Conservation (phyloP, 2,888 invertebrate genomes). For the Cryptocephalus moraei region DNA sequence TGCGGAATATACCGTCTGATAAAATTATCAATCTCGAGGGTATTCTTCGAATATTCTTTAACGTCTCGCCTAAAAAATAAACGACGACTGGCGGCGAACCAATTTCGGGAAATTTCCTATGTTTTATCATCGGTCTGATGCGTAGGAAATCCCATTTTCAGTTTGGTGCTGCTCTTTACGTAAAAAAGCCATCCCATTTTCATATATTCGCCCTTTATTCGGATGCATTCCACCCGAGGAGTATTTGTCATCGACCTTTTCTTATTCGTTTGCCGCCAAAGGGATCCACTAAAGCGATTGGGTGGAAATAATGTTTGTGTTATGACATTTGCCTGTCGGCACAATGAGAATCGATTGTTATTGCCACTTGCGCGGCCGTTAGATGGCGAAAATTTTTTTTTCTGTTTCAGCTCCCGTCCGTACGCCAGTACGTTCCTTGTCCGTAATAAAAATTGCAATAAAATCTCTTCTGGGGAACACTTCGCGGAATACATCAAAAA, state of each 20-base stretch:
- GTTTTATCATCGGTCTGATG: constrained; percentile 31
- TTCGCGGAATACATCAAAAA: no score
- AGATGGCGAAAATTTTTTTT: no score
- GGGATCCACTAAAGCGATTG: constrained; percentile 10
- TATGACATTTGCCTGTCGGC: constrained; percentile 6
- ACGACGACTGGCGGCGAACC: constrained; percentile 30
- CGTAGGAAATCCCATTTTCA: constrained; percentile 32
- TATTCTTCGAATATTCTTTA: no score
- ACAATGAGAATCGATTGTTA: no score
- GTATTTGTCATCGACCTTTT: constrained; percentile 21
- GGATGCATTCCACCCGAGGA: constrained; percentile 21
- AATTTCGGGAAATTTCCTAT: constrained; percentile 35
- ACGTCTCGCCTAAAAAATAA: constrained; percentile 1
- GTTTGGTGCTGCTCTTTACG: constrained; percentile 27
- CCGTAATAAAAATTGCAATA: no score
- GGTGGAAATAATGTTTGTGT: constrained; percentile 4
- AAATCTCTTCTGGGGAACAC: no score
- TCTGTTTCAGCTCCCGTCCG: no score
- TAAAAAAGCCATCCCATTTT: constrained; percentile 37
- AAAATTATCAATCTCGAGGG: no score
- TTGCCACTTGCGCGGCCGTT: no score
- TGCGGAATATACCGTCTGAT: no score
- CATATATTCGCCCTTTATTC: constrained; percentile 35
- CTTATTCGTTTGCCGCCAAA: constrained; percentile 7
- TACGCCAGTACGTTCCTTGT: no score